These are phyloP conservation scores for Mus pahari DNA, from an alignment of 2,113 vertebrate species.

Conservation along the genomic window DNA sequence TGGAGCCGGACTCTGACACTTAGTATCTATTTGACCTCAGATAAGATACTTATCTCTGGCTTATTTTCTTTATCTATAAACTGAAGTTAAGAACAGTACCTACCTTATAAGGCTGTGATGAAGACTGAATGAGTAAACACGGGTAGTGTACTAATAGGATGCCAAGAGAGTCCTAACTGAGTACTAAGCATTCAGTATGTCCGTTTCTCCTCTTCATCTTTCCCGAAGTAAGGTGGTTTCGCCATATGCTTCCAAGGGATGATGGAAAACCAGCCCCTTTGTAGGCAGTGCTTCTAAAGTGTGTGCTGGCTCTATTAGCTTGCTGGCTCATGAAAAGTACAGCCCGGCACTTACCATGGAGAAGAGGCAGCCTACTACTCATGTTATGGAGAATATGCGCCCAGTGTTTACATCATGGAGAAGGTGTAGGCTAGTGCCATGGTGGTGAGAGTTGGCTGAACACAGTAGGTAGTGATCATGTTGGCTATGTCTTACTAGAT, in stretches of 20 bases:
- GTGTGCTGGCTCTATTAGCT: constrained; percentile 22
- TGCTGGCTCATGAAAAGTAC: constrained; percentile 40
- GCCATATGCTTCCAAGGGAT: background rate
- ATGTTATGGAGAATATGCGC: background rate
- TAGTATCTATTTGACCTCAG: background rate
- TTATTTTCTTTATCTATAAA: background rate
- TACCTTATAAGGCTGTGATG: background rate
- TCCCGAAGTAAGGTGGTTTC: background rate
- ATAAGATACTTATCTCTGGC: background rate
- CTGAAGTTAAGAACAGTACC: background rate
- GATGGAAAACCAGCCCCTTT: constrained; percentile 38
- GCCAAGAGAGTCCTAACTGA: background rate
- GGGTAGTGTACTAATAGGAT: background rate
- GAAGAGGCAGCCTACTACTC: background rate
- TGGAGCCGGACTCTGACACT: background rate
- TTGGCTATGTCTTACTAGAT: background rate
- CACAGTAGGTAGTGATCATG: too few species aligned
- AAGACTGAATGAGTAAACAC: background rate
- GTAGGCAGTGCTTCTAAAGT: constrained; percentile 1
- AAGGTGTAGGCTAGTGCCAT: background rate
- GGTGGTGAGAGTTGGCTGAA: background rate
- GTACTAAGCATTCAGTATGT: background rate
- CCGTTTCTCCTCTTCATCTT: background rate
- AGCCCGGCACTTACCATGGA: background rate
- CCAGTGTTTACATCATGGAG: background rate